Conservation (phyloP, 2,797 vertebrate species). For the Sciaenops ocellatus region DNA sequence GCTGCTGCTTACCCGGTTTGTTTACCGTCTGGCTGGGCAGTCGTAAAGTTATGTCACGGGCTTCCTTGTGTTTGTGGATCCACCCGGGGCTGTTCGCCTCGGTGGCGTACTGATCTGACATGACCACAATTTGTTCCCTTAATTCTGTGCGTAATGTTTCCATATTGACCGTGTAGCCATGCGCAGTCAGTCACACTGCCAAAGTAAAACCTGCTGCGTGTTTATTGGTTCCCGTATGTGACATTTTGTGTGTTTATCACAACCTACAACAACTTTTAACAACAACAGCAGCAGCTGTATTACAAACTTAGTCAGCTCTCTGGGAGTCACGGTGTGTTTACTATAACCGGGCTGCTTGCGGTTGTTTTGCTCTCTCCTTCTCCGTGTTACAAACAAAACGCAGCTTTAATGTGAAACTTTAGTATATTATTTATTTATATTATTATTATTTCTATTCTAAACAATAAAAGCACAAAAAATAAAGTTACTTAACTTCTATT, state of each 20-base stretch:
- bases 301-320: background rate
- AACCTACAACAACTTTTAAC: background rate
- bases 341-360: background rate
- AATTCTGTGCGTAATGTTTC: slow-evolving; percentile 70
- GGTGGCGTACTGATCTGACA: slow-evolving; percentile 55
- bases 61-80: slow-evolving; percentile 39
- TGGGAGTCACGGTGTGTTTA: background rate
- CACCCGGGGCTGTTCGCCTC: slow-evolving; percentile 9
- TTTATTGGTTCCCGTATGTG: slow-evolving; percentile 75
- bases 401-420: background rate
- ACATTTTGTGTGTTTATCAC: slow-evolving; percentile 40
- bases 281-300: background rate
- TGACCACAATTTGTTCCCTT: slow-evolving; percentile 64
- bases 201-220: slow-evolving; percentile 74
- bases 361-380: background rate
- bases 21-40: slow-evolving; percentile 51
- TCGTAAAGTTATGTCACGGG: slow-evolving; percentile 58
- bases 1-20: slow-evolving; percentile 52
- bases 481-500: background rate
- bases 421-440: background rate
- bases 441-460: background rate
- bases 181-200: slow-evolving; percentile 78
- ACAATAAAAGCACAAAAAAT: background rate
- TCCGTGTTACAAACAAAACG: background rate
- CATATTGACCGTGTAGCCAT: slow-evolving; percentile 79